phyloP scores from a whole-genome alignment of 2,888 invertebrate genomes.

The Aporophyla lueneburgensis region DNA sequence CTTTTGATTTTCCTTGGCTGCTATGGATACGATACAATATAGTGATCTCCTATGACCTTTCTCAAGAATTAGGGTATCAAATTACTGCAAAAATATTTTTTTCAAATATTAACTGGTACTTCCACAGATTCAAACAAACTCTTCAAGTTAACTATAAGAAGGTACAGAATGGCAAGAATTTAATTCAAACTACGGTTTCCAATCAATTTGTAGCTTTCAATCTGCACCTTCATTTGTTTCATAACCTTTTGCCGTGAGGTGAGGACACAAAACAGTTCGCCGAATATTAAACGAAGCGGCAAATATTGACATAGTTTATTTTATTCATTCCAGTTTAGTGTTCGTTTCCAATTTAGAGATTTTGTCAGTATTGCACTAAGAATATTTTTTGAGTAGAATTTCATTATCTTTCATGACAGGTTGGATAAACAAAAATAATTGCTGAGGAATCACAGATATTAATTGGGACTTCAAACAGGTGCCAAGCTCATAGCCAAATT shows the following conservation, averaged over 20 bases:
- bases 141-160: too few species aligned
- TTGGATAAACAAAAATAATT: background rate
- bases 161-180: background rate
- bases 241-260: background rate
- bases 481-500: too few species aligned
- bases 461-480: background rate
- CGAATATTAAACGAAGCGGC: constrained; percentile 12
- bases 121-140: too few species aligned
- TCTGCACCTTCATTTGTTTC: constrained; percentile 12
- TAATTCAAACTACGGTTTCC: background rate
- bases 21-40: too few species aligned
- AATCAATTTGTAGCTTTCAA: background rate
- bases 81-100: too few species aligned
- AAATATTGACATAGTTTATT: constrained; percentile 35
- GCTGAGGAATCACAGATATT: background rate
- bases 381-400: constrained; percentile 26
- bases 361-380: background rate
- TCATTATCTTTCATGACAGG: background rate
- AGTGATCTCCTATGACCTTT: too few species aligned
- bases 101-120: too few species aligned
- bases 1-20: too few species aligned
- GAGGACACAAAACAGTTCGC: background rate
- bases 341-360: constrained; percentile 28
- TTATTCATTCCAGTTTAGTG: constrained; percentile 25
- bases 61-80: too few species aligned